Base-by-base conservation (phyloP, 2,888 invertebrate genomes). In the Acronicta alni region DNA sequence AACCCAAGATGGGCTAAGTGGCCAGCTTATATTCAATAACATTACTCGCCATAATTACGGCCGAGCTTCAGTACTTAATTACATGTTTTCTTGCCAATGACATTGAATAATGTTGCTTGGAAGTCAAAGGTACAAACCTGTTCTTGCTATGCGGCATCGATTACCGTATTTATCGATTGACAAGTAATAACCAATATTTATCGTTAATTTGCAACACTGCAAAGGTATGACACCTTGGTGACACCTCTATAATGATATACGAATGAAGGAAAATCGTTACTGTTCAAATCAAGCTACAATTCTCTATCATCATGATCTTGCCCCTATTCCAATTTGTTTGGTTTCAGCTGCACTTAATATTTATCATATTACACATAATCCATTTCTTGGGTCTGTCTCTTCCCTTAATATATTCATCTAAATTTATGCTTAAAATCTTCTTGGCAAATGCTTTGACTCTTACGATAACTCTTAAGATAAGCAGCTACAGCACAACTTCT, bases 31-130 rank as follows among this genome's bases (percentile, higher is more conserved):
- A 56, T 66, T 67, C 54, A 67, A 67, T 64, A 62, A 67, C 52
- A 67, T 77, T 55, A 51, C 56, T 69, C 46, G 49, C 35, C 53
- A 60, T 67, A 65, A 70, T 77, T 70, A 73, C 44, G 46, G 49
- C 26, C 43, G 37, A 48, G 32, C 48, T 60, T 65, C 56, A 57
- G 46, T 46, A 59, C 20, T 42, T 71, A 67, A 75, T 74, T 58
- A 46, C 37, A 64, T 59, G 60, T 58, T 62, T 53, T 51, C 51
- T 60, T 74, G 71, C 59, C 77, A 77, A 62, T 77, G 75, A 77
- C 75, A 75, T 67, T 77, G 75, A 75, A 71, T 62, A 51, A 63
- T 63, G 48, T 51, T 57, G 45, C 54, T 53, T 23, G 48, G 53
- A 42, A 54, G 26, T 38, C 37, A 57, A 52, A 57, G 44, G 43